Evolutionary conservation across 2,888 invertebrate genomes (phyloP), one percentile per base, ranked within the genome.

Genomic region (Pterostichus madidus): DNA sequence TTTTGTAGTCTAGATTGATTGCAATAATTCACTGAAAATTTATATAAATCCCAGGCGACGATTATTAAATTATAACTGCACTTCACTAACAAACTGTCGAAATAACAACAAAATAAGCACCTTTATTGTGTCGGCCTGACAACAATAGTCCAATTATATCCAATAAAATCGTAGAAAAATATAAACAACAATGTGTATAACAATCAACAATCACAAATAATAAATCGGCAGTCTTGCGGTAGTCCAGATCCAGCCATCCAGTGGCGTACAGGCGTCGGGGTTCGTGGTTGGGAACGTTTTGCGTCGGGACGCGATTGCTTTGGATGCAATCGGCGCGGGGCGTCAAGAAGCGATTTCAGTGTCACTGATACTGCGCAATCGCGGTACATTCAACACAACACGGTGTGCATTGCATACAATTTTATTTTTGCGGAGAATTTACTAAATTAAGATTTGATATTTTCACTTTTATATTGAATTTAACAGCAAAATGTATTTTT

Each of bases 221-320:
- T 39, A 71, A 39, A 80, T 77, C 52, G 75, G 75, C 75, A 75
- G 75, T 75, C 52, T 75, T 7, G 52, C 44, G n/a, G 24, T 2
- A 7, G 8, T 39, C 39, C n/a, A 86, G 88, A 89, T 91, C 91
- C 91, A 92, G 92, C 91, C 91, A 91, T 91, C 91, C 91, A 92
- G 91, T 88, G 88, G 88, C 88, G 87, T 71, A 13, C 68, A 15
- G 17, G 44, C 68, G 68, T 71, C 68, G 39, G 17, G 11, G 17
- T 87, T 88, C 89, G 89, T 89, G 87, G 89, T 90, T 91, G 89
- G 89, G 87, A 88, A 90, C 90, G 90, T 89, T 89, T 89, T 89
- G 73, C 49, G 80, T n/a, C 53, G 31, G 13, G 24, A 44, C 68
- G 68, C 64, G 64, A 24, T 24, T 24, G 3, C 24, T 31, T 53